Conservation (phyloP, 2,797 vertebrate genomes). For the Rhinichthys osculus region DNA sequence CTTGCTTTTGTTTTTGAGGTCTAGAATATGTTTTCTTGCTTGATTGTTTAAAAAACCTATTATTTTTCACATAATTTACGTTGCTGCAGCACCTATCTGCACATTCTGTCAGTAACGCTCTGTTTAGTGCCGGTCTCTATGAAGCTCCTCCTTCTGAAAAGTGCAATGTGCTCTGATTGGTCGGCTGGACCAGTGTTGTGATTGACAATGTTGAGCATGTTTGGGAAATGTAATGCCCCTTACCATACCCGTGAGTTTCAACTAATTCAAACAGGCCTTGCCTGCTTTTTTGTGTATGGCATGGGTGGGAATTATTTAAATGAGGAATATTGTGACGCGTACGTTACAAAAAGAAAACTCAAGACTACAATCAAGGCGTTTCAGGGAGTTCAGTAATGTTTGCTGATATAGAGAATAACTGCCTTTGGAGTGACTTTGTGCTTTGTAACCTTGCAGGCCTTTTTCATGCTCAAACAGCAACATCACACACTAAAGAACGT, state of each 20-base stretch:
- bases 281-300: neutral
- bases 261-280: neutral
- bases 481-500: neutral
- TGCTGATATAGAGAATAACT: neutral
- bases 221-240: neutral
- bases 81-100: neutral
- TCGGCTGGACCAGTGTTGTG: neutral
- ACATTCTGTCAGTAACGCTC: neutral
- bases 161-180: neutral
- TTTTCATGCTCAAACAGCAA: neutral
- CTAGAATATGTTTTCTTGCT: neutral
- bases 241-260: neutral
- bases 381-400: neutral
- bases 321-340: neutral
- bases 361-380: neutral
- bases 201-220: neutral
- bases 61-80: neutral
- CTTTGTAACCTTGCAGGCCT: neutral
- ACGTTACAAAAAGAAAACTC: neutral
- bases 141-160: neutral
- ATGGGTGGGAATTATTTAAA: neutral
- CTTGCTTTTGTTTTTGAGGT: neutral
- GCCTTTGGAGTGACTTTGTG: neutral
- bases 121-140: neutral
- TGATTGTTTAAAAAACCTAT: neutral